Conservation (phyloP, 1,140 invertebrate genomes). For the Brachionus manjavacas region DNA sequence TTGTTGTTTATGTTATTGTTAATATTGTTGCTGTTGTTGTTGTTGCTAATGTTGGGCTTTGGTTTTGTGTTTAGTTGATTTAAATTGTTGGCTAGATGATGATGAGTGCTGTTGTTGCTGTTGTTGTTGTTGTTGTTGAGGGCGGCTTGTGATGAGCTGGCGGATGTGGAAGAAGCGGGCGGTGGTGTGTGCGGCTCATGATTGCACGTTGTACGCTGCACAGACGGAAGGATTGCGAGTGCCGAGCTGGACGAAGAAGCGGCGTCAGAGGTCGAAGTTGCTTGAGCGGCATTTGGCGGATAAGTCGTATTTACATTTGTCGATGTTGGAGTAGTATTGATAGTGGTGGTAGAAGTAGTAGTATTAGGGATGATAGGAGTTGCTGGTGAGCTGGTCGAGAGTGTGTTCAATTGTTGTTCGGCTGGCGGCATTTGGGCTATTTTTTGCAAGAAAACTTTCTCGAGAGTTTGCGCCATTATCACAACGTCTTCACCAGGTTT, state of each 20-base stretch:
- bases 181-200: neutral
- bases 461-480: conserved; percentile 88
- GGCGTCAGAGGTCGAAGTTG: conserved; percentile 42
- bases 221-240: too few species aligned
- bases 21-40: neutral
- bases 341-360: too few species aligned
- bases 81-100: conserved; percentile 29
- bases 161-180: neutral
- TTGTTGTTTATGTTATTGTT: neutral
- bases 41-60: neutral
- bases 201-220: neutral
- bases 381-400: too few species aligned
- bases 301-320: conserved; percentile 47
- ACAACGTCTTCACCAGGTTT: conserved; percentile 94
- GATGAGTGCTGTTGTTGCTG: neutral
- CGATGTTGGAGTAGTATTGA: conserved; percentile 45
- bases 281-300: conserved; percentile 27
- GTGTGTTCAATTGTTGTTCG: neutral
- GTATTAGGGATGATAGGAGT: too few species aligned
- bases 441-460: conserved; percentile 52
- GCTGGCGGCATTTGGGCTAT: conserved; percentile 9
- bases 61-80: conserved; percentile 5
- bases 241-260: neutral
- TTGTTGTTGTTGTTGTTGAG: neutral
- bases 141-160: neutral